Evolutionary conservation across 2,113 vertebrate genomes (phyloP).

Genomic region (Chunga burmeisteri): DNA sequence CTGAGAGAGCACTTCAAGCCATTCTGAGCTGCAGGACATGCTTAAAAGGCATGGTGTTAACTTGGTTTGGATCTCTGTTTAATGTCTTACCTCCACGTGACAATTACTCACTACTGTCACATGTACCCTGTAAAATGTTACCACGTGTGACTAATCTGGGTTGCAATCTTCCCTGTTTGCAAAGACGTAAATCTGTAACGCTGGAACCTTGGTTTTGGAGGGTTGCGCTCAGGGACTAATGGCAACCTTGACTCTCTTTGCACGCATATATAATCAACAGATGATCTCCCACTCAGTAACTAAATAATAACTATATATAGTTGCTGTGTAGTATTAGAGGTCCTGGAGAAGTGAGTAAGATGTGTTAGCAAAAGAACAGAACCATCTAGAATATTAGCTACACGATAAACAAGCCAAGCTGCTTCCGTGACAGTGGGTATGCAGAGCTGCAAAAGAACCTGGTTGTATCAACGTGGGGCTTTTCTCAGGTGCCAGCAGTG

Average conservation of each 20-base stretch:
- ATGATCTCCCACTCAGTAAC: not conserved
- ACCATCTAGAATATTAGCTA: not conserved
- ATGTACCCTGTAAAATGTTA: not conserved
- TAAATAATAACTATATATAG: not conserved
- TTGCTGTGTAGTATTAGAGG: not conserved
- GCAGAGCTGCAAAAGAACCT: not conserved
- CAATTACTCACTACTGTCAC: not conserved
- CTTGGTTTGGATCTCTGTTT: not conserved
- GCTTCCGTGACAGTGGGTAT: not conserved
- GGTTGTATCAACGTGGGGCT: not conserved
- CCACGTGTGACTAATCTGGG: not conserved
- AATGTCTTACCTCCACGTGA: not conserved
- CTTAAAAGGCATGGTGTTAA: not conserved
- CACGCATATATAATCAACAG: not conserved
- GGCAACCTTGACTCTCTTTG: not conserved
- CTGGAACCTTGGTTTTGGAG: not conserved
- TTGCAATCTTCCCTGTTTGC: not conserved
- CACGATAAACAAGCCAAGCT: not conserved
- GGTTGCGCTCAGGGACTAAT: not conserved
- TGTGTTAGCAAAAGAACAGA: not conserved
- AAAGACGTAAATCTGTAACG: not conserved
- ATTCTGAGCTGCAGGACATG: not conserved
- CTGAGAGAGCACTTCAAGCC: not conserved
- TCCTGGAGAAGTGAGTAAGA: not conserved
- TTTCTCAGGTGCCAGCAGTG: not conserved